Conservation (phyloP, 1,140 invertebrate genomes). For the Diabrotica virgifera region DNA sequence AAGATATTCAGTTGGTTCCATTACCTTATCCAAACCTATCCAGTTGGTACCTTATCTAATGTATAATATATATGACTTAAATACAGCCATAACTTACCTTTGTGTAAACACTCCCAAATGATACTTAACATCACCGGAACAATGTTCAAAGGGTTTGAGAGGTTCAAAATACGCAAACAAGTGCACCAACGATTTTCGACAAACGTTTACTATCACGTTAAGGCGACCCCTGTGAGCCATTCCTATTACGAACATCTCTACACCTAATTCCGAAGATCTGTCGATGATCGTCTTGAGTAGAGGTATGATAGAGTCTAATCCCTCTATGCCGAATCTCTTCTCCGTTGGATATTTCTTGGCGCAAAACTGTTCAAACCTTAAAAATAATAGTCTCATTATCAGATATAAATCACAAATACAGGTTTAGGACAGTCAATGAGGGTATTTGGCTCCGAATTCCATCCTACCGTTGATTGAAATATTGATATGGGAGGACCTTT, state of each 20-base stretch:
- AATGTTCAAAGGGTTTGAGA: conserved; percentile 73
- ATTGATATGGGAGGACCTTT: no score
- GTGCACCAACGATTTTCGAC: conserved; percentile 79
- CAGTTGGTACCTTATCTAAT: no score
- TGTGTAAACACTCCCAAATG: conserved; percentile 85
- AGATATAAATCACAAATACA: no score
- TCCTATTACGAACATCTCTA: conserved; percentile 81
- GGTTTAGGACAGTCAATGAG: no score
- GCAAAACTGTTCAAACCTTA: conserved; percentile 80
- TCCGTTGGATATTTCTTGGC: conserved; percentile 87
- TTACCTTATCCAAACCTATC: no score
- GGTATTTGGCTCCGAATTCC: no score
- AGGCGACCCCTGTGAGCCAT: conserved; percentile 92
- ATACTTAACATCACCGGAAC: conserved; percentile 94
- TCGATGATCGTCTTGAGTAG: conserved; percentile 89
- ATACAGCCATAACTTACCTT: conserved; percentile 46
- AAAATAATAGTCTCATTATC: conserved; percentile 19
- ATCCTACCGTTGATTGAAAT: no score
- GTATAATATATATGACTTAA: no score
- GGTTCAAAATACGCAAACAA: conserved; percentile 85
- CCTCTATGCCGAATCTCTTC: conserved; percentile 90
- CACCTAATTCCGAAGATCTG: conserved; percentile 68
- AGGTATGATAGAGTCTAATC: conserved; percentile 86
- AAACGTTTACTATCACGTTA: conserved; percentile 89
- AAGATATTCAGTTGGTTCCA: no score